Evolutionary conservation across 2,888 invertebrate species (phyloP), one percentile per base, ranked within the genome.

Genomic region (Plagodis dolabraria): DNA sequence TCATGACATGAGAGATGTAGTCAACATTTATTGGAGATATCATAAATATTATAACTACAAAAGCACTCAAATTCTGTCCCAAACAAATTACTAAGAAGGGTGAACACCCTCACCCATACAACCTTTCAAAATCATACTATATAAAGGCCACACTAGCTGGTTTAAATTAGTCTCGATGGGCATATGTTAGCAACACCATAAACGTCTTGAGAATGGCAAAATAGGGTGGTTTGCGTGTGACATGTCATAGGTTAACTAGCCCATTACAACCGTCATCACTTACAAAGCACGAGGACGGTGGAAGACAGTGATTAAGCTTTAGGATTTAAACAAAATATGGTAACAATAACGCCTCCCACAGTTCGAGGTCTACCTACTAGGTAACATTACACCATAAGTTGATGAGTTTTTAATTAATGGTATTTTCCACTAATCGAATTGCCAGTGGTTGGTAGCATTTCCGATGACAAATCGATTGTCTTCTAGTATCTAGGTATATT

Each of bases 201-300:
- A 53, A 53, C 60, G 56, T 60, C 60, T 61, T 61, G 56, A 61
- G 60, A 61, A 46, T 55, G 52, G 45, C 53, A 56, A 61, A 61
- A 64, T 70, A 67, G 57, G 60, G 62, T 47, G 63, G 65, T 58
- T 62, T 67, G 69, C 64, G 54, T 76, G 79, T 80, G 75, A 76
- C 78, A 70, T 74, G 75, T 81, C 77, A 78, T 75, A 75, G 75
- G 77, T 80, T 83, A 84, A 86, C 84, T 83, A 79, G 82, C 81
- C 79, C 70, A 77, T 79, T 81, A 75, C 73, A 73, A 73, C 71
- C 74, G 72, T 76, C 77, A 72, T 73, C 72, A 63, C 71, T 69
- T 61, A 61, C 49, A 57, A 48, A 56, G 35, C 52, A 48, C 33
- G 46, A 42, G 9, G 9, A 9, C 6, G 6, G 10, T 70, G 34